Conservation (phyloP, 2,797 vertebrate species). For the Lutjanus campechanus region DNA sequence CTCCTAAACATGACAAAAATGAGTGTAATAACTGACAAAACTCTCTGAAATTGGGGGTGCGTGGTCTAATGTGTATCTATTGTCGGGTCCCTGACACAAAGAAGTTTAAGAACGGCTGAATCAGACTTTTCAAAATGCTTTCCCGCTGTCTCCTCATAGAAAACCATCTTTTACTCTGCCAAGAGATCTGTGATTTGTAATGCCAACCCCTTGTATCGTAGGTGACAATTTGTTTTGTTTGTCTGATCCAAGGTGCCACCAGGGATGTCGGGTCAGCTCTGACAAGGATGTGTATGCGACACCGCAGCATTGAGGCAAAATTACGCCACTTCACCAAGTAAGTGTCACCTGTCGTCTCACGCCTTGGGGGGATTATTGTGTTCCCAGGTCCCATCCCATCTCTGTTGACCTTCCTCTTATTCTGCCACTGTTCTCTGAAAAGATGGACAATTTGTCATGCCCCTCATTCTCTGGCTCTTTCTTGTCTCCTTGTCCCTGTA, state of each 20-base stretch:
- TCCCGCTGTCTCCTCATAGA: background rate
- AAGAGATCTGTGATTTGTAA: constrained; percentile 20
- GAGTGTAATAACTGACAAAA: too few relatives aligned
- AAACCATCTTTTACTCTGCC: constrained; percentile 6
- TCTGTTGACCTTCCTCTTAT: constrained; percentile 39
- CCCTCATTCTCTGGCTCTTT: constrained; percentile 12
- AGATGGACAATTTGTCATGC: constrained; percentile 39
- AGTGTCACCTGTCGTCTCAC: constrained; percentile 63
- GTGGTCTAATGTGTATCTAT: too few relatives aligned
- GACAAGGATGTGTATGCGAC: constrained; percentile 98
- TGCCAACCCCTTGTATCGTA: background rate
- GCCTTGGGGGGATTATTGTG: constrained; percentile 27
- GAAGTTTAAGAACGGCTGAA: background rate
- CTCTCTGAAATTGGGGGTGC: too few relatives aligned
- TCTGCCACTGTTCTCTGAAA: background rate
- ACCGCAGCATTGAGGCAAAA: constrained; percentile 97
- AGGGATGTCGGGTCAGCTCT: constrained; percentile 96
- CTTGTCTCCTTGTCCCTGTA: constrained; percentile 61
- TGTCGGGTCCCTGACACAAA: too few relatives aligned
- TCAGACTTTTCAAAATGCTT: constrained; percentile 27
- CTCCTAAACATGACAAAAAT: too few relatives aligned
- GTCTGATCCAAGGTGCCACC: constrained; percentile 90
- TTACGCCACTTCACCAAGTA: constrained; percentile 98
- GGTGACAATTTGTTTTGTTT: constrained; percentile 43
- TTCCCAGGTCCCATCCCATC: constrained; percentile 1